These are phyloP conservation scores for Diaperis boleti DNA, from an alignment of 2,888 invertebrate genomes.

Conservation along the genomic window DNA sequence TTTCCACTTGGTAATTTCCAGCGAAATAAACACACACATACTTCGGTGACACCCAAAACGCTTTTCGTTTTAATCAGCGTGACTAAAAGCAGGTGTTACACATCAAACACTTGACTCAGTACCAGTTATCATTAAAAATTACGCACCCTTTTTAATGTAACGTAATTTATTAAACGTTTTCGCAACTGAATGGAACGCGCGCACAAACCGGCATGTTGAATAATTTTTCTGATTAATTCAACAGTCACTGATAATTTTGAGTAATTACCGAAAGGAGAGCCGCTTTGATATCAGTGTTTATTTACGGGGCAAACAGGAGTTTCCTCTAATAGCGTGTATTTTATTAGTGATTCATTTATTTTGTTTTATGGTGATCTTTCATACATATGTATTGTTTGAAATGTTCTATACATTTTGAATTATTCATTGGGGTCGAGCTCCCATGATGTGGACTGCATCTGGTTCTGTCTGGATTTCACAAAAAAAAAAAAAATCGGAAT, in stretches of 20 bases:
- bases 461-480: too few species aligned
- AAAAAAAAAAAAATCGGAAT: too few species aligned
- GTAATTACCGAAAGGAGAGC: too few species aligned
- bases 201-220: too few species aligned
- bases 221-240: too few species aligned
- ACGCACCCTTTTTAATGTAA: conserved; percentile 19
- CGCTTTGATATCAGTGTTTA: too few species aligned
- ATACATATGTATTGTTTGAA: conserved; percentile 15
- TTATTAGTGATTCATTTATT: conserved; percentile 31
- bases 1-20: conserved; percentile 21
- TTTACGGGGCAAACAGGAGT: conserved; percentile 9
- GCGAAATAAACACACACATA: neutral
- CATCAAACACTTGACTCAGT: conserved; percentile 32
- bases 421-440: too few species aligned
- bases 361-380: too few species aligned
- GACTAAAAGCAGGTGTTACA: conserved; percentile 34
- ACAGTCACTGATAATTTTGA: too few species aligned
- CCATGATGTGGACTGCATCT: too few species aligned
- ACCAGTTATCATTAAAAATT: conserved; percentile 25
- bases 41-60: conserved; percentile 15
- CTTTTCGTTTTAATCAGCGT: conserved; percentile 30
- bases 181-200: too few species aligned
- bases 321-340: conserved; percentile 17
- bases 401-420: conserved; percentile 3
- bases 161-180: too few species aligned